These are phyloP conservation scores for Holocentrus rufus DNA, from an alignment of 2,797 vertebrate genomes.

Conservation along the genomic window DNA sequence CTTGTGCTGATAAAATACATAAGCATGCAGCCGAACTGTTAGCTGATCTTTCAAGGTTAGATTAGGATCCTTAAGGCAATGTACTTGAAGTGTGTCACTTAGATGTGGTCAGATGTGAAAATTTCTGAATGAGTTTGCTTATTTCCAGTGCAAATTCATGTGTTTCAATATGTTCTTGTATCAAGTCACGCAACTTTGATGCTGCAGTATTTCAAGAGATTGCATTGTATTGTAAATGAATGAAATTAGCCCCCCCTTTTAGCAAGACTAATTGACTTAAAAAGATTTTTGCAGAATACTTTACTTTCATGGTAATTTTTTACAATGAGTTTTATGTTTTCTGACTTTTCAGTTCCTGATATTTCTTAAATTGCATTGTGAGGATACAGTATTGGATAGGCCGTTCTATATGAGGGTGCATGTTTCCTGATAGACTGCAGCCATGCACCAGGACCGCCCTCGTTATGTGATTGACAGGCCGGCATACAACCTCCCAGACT, in stretches of 20 bases:
- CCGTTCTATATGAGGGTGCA: neutral
- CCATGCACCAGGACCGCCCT: conserved; percentile 76
- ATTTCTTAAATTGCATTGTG: neutral
- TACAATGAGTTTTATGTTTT: no score
- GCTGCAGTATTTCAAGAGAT: no score
- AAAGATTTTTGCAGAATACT: neutral
- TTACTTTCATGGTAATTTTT: no score
- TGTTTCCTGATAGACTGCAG: conserved; percentile 3
- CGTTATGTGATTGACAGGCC: conserved; percentile 87
- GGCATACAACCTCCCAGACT: conserved; percentile 85
- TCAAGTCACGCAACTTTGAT: no score
- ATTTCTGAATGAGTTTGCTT: no score
- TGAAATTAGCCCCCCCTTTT: no score
- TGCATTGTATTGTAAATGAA: no score
- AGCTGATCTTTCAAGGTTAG: conserved; percentile 67
- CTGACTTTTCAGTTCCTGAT: neutral
- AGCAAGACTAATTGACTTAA: neutral
- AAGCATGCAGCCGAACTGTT: conserved; percentile 28
- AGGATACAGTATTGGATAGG: neutral
- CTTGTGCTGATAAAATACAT: conserved; percentile 46
- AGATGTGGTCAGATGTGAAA: no score
- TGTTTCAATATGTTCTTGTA: no score
- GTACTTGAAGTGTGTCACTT: neutral
- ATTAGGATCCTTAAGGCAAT: conserved; percentile 36
- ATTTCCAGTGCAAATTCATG: no score